Percentiles rank a stretch among this genome's conserved stretches.
These are phyloP conservation scores for Drosophila pectinifera DNA, from an alignment of 1,140 invertebrate genomes.

Conservation along the genomic window DNA sequence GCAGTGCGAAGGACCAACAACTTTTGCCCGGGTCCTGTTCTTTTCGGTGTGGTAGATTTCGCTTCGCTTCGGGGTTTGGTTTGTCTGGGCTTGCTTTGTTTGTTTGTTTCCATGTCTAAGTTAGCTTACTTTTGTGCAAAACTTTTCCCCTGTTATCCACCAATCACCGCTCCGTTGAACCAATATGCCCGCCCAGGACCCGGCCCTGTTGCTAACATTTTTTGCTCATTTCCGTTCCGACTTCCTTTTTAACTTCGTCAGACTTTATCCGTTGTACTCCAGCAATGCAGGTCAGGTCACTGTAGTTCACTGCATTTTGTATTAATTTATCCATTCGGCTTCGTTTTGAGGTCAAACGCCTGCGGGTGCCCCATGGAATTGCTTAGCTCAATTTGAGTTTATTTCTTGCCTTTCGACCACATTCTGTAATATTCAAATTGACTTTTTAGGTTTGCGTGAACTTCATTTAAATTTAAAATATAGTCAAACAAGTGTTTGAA, in stretches of 20 bases:
- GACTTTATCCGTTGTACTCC: slow-evolving; percentile 41
- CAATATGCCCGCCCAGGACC: not conserved
- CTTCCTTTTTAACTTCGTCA: slow-evolving; percentile 56
- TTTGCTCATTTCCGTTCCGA: slow-evolving; percentile 71
- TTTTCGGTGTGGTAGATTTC: slow-evolving; percentile 25
- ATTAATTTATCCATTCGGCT: slow-evolving; percentile 53
- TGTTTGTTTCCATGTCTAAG: slow-evolving; percentile 72
- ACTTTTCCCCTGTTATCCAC: slow-evolving; percentile 52
- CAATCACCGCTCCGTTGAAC: slow-evolving; percentile 46
- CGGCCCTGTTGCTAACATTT: slow-evolving; percentile 42
- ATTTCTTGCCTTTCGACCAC: not conserved
- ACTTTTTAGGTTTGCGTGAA: no score
- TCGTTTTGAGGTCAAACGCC: slow-evolving; percentile 39
- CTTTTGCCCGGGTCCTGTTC: slow-evolving; percentile 43
- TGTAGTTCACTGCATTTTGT: slow-evolving; percentile 58
- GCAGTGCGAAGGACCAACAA: slow-evolving; percentile 54
- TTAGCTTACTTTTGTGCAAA: slow-evolving; percentile 65
- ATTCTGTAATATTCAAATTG: not conserved
- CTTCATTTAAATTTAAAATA: not conserved
- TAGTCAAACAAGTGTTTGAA: not conserved
- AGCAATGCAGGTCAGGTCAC: slow-evolving; percentile 66
- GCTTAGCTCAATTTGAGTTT: not conserved
- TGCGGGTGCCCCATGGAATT: slow-evolving; percentile 34
- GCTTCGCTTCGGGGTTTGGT: slow-evolving; percentile 32
- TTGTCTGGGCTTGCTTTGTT: slow-evolving; percentile 57